phyloP scores from a whole-genome alignment of 2,797 vertebrate genomes.

The Scomberomorus guttatus region DNA sequence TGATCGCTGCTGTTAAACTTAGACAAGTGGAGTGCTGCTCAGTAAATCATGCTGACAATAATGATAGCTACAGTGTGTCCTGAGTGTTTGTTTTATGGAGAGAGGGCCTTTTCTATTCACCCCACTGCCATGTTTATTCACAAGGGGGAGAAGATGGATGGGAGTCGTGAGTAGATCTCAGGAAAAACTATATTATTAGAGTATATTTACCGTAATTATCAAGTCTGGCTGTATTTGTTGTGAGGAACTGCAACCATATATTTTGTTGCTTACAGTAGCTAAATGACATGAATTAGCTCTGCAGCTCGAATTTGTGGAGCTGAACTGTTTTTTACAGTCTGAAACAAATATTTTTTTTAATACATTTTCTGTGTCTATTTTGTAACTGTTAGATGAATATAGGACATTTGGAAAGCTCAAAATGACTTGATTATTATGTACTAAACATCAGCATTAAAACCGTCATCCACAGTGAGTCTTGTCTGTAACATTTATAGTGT shows the following conservation, averaged over 20 bases:
- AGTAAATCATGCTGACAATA: slow-evolving; percentile 55
- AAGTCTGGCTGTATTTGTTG: slow-evolving; percentile 28
- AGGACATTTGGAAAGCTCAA: not conserved
- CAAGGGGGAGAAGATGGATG: slow-evolving; percentile 16
- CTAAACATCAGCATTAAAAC: not conserved
- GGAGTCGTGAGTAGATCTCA: slow-evolving; percentile 4
- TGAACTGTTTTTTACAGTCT: not conserved
- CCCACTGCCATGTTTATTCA: slow-evolving; percentile 41
- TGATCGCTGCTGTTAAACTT: slow-evolving; percentile 32
- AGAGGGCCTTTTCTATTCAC: slow-evolving; percentile 12
- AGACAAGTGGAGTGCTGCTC: slow-evolving; percentile 30
- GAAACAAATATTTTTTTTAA: not conserved
- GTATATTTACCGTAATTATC: slow-evolving; percentile 43
- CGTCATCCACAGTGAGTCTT: not conserved
- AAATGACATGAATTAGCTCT: not conserved
- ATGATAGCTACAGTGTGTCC: slow-evolving; percentile 32
- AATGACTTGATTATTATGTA: not conserved
- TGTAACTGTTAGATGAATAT: not conserved
- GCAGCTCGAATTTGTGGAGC: not conserved
- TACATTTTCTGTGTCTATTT: not conserved
- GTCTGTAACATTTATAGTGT: no score
- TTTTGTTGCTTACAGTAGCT: not conserved
- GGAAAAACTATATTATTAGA: slow-evolving; percentile 27
- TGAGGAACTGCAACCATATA: slow-evolving; percentile 10
- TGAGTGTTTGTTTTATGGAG: slow-evolving; percentile 38